Evolutionary conservation across 2,888 invertebrate genomes (phyloP).

Genomic region (Gortyna flavago): DNA sequence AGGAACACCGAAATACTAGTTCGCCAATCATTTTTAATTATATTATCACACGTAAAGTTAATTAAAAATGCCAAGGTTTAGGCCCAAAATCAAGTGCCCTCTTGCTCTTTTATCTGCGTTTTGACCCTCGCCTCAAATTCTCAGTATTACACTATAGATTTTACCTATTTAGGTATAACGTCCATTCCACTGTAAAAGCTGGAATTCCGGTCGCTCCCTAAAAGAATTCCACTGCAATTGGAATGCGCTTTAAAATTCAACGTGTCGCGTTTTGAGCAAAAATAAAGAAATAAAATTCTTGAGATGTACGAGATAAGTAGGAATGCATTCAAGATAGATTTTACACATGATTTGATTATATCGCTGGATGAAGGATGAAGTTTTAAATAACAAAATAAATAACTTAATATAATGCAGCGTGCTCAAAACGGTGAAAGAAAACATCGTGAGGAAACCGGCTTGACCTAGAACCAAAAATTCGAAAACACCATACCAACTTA

Average conservation of each 20-base stretch:
- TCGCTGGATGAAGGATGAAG: background rate
- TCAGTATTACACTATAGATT: constrained; percentile 47
- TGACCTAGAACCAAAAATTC: no score
- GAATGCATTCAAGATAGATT: background rate
- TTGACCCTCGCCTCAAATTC: constrained; percentile 43
- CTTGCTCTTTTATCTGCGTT: constrained; percentile 4
- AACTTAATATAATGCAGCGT: no score
- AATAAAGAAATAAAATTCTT: constrained; percentile 49
- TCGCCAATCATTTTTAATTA: constrained; percentile 2
- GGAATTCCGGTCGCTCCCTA: constrained; percentile 52
- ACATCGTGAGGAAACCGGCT: no score
- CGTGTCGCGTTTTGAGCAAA: constrained; percentile 48
- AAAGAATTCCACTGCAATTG: constrained; percentile 61
- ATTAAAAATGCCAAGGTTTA: constrained; percentile 14
- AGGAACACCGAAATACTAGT: background rate
- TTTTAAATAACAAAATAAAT: background rate
- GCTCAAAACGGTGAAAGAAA: no score
- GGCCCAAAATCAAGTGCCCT: background rate
- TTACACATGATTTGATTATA: background rate
- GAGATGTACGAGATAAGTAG: constrained; percentile 20
- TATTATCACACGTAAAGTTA: background rate
- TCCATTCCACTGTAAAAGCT: constrained; percentile 48
- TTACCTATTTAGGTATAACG: constrained; percentile 43
- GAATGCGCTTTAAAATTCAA: constrained; percentile 59
- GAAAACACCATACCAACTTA: no score